These are phyloP conservation scores for Acanthurus tractus DNA, from an alignment of 2,797 vertebrate genomes.

Conservation along the genomic window DNA sequence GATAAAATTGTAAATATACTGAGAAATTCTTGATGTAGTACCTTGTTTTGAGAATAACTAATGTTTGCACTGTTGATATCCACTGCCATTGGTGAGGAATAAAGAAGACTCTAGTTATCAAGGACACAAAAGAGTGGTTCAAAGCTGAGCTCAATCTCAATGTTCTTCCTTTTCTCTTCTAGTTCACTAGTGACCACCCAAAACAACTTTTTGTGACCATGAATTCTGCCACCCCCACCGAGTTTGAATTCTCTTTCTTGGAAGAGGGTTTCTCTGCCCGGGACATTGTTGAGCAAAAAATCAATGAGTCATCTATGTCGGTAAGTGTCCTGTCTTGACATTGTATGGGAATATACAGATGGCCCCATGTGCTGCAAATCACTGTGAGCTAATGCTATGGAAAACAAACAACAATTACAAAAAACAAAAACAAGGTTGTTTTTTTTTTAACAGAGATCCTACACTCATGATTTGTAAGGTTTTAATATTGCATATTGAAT, in stretches of 20 bases:
- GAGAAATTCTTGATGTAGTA: background rate
- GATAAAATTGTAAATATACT: background rate
- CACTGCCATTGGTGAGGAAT: background rate
- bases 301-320: constrained; percentile 93
- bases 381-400: constrained; percentile 1
- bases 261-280: constrained; percentile 96
- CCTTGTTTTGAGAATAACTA: background rate
- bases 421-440: too few relatives aligned
- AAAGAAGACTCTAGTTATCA: background rate
- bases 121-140: constrained; percentile 19
- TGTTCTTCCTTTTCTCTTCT: constrained; percentile 22
- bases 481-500: background rate
- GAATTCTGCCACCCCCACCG: constrained; percentile 84
- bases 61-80: background rate
- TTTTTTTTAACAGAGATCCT: background rate
- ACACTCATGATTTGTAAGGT: background rate
- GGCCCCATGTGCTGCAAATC: background rate
- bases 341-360: background rate
- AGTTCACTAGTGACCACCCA: constrained; percentile 77
- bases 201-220: constrained; percentile 67
- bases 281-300: constrained; percentile 95
- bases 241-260: constrained; percentile 92
- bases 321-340: constrained; percentile 80
- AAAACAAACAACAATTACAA: background rate
- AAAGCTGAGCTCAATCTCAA: constrained; percentile 20